These are phyloP conservation scores for Choloepus hoffmanni DNA, from an alignment of 2,113 vertebrate genomes.

Conservation along the genomic window DNA sequence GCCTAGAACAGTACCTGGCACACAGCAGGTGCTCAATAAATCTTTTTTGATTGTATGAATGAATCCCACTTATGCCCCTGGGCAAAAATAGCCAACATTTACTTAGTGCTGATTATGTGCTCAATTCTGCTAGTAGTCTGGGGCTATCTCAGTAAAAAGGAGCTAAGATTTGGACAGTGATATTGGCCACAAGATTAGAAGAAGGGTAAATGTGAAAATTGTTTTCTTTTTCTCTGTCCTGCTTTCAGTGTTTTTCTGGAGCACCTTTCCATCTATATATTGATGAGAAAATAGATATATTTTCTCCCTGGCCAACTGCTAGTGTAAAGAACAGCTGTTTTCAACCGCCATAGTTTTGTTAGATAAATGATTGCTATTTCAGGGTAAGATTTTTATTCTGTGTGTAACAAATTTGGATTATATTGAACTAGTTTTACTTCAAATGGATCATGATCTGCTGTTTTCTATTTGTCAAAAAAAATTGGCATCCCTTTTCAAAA, in stretches of 20 bases:
- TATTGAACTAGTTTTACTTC: neutral
- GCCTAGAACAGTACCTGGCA: neutral
- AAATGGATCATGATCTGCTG: neutral
- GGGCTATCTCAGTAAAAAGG: neutral
- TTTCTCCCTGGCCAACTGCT: slow-evolving; percentile 31
- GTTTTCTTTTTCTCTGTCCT: slow-evolving; percentile 17
- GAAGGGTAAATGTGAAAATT: neutral
- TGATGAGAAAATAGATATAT: slow-evolving; percentile 14
- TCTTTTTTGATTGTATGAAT: neutral
- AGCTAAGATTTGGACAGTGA: neutral
- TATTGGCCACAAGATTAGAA: neutral
- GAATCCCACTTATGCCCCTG: neutral
- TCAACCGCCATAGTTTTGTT: neutral
- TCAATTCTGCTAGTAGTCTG: neutral
- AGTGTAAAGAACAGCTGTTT: neutral
- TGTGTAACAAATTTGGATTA: neutral
- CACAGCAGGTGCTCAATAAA: neutral
- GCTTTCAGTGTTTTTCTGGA: neutral
- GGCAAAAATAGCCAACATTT: neutral
- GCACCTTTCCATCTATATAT: neutral
- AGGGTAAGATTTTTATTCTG: slow-evolving; percentile 44
- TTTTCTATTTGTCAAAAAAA: slow-evolving; percentile 18
- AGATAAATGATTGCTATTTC: slow-evolving; percentile 29
- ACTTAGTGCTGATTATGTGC: neutral
- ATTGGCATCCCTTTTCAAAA: neutral